phyloP scores from a whole-genome alignment of 2,888 invertebrate genomes.

The Clanis bilineata region DNA sequence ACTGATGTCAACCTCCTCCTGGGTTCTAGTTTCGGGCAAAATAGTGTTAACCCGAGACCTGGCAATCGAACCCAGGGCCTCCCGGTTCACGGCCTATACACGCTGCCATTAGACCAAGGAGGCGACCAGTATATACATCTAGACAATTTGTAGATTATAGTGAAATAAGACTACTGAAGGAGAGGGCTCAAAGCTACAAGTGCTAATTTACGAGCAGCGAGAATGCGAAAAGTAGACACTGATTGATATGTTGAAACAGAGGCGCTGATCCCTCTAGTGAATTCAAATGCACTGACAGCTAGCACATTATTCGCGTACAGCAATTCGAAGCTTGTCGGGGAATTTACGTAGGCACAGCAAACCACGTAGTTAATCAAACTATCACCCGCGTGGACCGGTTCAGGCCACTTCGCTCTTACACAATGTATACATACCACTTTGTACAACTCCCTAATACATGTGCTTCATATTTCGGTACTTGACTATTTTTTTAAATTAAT shows the following conservation, averaged over 20 bases:
- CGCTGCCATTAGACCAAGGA: no score
- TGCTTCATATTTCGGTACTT: constrained; percentile 16
- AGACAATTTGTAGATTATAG: no score
- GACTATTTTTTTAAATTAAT: no score
- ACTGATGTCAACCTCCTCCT: no score
- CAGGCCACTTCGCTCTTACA: background rate
- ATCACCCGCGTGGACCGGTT: constrained; percentile 14
- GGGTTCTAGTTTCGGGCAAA: no score
- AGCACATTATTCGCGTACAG: constrained; percentile 6
- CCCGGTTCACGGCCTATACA: no score
- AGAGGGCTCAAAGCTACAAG: background rate
- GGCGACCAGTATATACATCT: no score
- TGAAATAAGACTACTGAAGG: background rate
- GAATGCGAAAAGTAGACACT: background rate
- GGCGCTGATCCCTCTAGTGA: background rate
- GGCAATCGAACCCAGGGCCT: no score
- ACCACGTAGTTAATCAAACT: constrained; percentile 16
- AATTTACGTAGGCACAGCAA: constrained; percentile 18
- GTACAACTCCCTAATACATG: constrained; percentile 1
- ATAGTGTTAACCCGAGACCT: no score
- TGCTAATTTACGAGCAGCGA: background rate
- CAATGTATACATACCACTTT: constrained; percentile 1
- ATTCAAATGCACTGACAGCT: constrained; percentile 11
- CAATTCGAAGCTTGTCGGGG: constrained; percentile 16
- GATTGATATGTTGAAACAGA: background rate